Evolutionary conservation across 2,113 vertebrate genomes (phyloP).

Genomic region (Ictalurus punctatus): DNA sequence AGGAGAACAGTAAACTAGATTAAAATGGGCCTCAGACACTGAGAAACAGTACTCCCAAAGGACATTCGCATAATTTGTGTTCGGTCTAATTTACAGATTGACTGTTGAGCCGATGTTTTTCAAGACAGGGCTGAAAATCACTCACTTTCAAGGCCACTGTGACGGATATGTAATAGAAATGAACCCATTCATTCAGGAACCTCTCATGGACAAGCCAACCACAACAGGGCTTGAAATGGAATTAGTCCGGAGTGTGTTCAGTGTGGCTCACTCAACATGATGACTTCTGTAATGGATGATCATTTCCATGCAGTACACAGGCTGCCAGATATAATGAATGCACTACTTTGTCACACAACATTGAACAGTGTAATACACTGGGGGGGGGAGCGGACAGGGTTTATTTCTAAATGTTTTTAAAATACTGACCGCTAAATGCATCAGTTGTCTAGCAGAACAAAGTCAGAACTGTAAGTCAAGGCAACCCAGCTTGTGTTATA

Average conservation of each 20-base stretch:
- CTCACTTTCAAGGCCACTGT: conserved; percentile 1
- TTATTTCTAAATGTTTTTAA: not conserved
- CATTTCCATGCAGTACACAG: conserved; percentile 19
- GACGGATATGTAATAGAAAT: not conserved
- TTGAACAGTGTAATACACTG: conserved; percentile 21
- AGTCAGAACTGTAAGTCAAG: not conserved
- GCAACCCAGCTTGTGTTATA: not conserved
- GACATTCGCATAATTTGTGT: too few species aligned
- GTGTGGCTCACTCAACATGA: not conserved
- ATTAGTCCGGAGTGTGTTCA: not conserved
- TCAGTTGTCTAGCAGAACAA: not conserved
- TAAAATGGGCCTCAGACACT: not conserved
- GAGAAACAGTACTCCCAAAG: not conserved
- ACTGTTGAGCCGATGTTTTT: not conserved
- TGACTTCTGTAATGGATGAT: conserved; percentile 24
- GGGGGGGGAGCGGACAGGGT: not conserved
- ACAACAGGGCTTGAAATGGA: not conserved
- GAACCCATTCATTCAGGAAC: not conserved
- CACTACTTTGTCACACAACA: not conserved
- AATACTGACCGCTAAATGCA: not conserved
- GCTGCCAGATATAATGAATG: not conserved
- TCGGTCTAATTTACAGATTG: not conserved
- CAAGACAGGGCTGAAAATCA: not conserved
- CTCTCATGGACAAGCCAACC: not conserved
- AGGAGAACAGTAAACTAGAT: not conserved